A percentile compares a stretch with the other conserved stretches of the same genome.
Evolutionary conservation across 2,113 vertebrate species (phyloP).

Genomic region (Cynoglossus semilaevis): DNA sequence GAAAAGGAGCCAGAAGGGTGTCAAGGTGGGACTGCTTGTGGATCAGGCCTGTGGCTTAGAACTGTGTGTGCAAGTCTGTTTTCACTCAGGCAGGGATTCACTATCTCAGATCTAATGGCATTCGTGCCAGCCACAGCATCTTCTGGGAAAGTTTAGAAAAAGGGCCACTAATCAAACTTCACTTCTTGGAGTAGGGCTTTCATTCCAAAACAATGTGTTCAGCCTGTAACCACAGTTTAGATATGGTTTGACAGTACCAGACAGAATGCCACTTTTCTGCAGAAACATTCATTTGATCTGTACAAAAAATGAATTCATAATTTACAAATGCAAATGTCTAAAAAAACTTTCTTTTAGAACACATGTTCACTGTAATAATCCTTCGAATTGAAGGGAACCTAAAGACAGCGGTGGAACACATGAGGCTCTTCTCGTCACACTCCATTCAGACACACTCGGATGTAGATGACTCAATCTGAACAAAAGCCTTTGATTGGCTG

Average conservation of each 20-base stretch:
- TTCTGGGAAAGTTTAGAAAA: constrained; percentile 60
- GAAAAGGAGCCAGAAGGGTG: constrained; percentile 46
- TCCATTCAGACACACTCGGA: constrained; percentile 61
- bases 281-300: neutral
- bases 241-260: constrained; percentile 1
- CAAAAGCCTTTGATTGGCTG: constrained; percentile 67
- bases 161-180: constrained; percentile 42
- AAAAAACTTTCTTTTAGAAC: too few relatives aligned
- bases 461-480: constrained; percentile 68
- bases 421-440: too few relatives aligned
- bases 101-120: constrained; percentile 50
- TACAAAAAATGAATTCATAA: too few relatives aligned
- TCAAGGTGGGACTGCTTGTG: constrained; percentile 72
- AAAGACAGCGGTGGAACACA: constrained; percentile 61
- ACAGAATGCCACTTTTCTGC: constrained; percentile 13
- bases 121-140: constrained; percentile 49
- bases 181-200: constrained; percentile 12
- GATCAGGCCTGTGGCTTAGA: constrained; percentile 48
- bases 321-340: too few relatives aligned
- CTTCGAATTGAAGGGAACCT: constrained; percentile 59
- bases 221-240: constrained; percentile 17
- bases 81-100: constrained; percentile 43
- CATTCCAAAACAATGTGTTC: too few relatives aligned
- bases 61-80: constrained; percentile 32
- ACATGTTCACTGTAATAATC: constrained; percentile 51